These are phyloP conservation scores for Falco novaeseelandiae DNA, from an alignment of 2,797 vertebrate species.

Conservation along the genomic window DNA sequence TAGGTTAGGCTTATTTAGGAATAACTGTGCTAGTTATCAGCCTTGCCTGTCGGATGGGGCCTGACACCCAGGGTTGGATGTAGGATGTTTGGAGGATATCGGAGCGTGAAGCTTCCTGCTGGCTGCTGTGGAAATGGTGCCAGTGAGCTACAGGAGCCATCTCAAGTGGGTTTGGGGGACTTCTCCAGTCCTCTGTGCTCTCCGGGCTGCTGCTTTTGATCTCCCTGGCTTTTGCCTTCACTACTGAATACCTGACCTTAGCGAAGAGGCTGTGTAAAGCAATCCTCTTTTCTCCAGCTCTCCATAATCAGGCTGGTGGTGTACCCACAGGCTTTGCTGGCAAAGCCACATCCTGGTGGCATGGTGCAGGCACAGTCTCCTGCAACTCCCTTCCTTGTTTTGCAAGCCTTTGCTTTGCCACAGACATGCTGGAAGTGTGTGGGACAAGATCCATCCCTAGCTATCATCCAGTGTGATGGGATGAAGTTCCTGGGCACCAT, in stretches of 20 bases:
- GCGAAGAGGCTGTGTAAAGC: too few species aligned
- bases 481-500: background rate
- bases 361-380: too few species aligned
- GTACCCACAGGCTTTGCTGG: fast-evolving
- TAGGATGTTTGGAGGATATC: background rate
- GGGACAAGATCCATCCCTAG: background rate
- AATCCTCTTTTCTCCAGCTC: background rate
- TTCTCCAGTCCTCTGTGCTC: too few species aligned
- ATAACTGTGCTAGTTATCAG: background rate
- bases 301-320: background rate
- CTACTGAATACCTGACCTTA: too few species aligned
- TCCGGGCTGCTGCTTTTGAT: background rate
- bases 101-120: background rate
- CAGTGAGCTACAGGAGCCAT: background rate
- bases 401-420: background rate
- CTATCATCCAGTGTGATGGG: too few species aligned
- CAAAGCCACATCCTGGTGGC: background rate
- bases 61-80: background rate
- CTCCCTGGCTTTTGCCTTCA: background rate
- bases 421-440: too few species aligned
- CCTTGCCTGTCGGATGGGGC: background rate
- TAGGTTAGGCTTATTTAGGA: background rate
- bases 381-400: background rate
- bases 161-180: background rate
- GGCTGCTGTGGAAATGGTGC: background rate